These are phyloP conservation scores for Cariama cristata DNA, from an alignment of 2,113 vertebrate genomes.

Conservation along the genomic window DNA sequence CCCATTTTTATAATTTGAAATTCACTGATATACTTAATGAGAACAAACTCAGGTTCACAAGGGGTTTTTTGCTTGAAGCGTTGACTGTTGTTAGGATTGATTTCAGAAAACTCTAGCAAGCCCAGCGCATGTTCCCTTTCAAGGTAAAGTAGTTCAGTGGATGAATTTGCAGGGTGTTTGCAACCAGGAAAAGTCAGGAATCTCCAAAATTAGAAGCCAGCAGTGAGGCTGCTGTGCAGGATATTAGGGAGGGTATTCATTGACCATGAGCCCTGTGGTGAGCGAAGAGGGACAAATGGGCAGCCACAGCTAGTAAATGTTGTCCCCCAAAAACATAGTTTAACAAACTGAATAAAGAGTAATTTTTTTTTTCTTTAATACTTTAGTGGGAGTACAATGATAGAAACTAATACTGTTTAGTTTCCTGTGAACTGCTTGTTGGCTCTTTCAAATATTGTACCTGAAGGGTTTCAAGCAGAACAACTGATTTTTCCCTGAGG, in stretches of 20 bases:
- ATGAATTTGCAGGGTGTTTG: neutral
- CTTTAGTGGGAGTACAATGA: neutral
- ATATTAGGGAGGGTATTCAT: neutral
- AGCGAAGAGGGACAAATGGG: neutral
- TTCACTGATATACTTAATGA: neutral
- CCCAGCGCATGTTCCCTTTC: fast-evolving
- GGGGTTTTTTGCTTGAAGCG: fast-evolving
- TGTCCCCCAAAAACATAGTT: fast-evolving
- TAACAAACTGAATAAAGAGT: neutral
- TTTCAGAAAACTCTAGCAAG: neutral
- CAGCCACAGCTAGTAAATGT: neutral
- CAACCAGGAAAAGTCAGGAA: neutral
- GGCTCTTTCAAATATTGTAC: neutral
- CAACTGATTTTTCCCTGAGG: neutral
- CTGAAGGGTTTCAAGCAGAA: neutral
- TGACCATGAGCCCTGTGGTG: neutral
- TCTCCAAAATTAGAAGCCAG: neutral
- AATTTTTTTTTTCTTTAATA: neutral
- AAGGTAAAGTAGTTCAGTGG: neutral
- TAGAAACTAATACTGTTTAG: neutral
- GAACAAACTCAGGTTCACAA: neutral
- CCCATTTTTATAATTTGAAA: neutral
- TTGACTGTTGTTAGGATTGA: neutral
- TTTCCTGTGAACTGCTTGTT: neutral
- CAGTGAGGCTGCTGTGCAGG: neutral